phyloP scores from a whole-genome alignment of 2,113 vertebrate genomes.

The Mustelus asterias region DNA sequence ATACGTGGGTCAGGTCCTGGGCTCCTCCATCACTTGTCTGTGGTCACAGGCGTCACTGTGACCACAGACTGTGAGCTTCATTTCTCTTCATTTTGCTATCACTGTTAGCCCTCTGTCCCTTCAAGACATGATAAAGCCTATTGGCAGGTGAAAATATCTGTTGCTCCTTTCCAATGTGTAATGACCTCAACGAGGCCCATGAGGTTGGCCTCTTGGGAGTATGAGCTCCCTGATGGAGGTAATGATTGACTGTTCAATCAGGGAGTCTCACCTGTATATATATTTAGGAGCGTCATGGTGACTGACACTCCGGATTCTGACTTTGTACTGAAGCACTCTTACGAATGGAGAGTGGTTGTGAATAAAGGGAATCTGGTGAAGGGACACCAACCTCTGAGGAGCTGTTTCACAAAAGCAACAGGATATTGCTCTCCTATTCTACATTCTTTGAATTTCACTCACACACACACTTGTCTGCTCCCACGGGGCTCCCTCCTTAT shows the following conservation, averaged over 20 bases:
- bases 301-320: too few species aligned
- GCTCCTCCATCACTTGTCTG: neutral
- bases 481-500: neutral
- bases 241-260: too few species aligned
- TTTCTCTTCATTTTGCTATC: neutral
- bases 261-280: too few species aligned
- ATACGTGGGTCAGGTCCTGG: neutral
- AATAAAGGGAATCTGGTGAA: too few species aligned
- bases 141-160: neutral
- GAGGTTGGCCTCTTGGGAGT: too few species aligned
- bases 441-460: neutral
- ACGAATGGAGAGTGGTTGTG: too few species aligned
- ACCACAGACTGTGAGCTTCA: neutral
- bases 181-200: too few species aligned
- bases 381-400: too few species aligned
- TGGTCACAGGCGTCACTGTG: neutral
- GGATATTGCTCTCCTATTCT: neutral
- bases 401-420: neutral
- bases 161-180: neutral
- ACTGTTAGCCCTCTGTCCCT: neutral
- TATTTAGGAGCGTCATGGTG: too few species aligned
- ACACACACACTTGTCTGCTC: neutral
- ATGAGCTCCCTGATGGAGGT: too few species aligned
- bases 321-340: too few species aligned
- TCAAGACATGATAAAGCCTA: neutral